Base-by-base conservation (phyloP, 2,113 vertebrate species). In the Ondatra zibethicus region DNA sequence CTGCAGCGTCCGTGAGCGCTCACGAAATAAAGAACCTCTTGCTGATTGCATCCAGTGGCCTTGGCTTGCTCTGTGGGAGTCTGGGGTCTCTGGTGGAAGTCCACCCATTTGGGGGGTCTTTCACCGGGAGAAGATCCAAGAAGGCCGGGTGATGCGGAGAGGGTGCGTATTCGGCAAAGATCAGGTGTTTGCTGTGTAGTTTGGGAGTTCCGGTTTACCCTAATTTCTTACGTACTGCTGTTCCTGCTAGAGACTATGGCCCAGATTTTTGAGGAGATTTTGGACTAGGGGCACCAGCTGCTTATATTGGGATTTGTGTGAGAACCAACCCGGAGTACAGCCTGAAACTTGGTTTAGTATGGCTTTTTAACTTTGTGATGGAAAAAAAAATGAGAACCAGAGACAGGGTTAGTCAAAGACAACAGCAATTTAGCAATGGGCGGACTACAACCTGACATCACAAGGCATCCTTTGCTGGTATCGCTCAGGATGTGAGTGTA, bases 161-260 rank as follows among this genome's bases (percentile, higher is more conserved):
- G 75, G 95, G 27, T 12, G 82, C 77, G 47, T 23, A 0, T 61
- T 80, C 4, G 7, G 42, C 8, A 36, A 52, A 25, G n/a, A 87
- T 94, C 68, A 89, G 96, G 68, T 75, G 55, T 93, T 72, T 47
- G 4, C 7, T 0, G 1, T 0, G 42, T 11, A 17, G 23, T 2
- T 14, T 39, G n/a, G 4, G 0, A 42, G 0, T 9, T 42, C 2
- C 5, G 0, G 5, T 6, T 47, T 17, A 17, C 0, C 52, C 16
- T 17, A 0, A 2, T 63, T 84, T 1, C 9, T 36, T 1, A 0
- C 0, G 0, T 0, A 1, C 0, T 8, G 0, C 16, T 19, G 61
- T 11, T 3, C 14, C 16, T 47, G 50, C 42, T 0, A 4, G 11
- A 0, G 1, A 29, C 31, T 47, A 2, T 0, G 17, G 2, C 7